Base-by-base conservation (phyloP, 2,113 vertebrate species). In the Corydoras maculifer region DNA sequence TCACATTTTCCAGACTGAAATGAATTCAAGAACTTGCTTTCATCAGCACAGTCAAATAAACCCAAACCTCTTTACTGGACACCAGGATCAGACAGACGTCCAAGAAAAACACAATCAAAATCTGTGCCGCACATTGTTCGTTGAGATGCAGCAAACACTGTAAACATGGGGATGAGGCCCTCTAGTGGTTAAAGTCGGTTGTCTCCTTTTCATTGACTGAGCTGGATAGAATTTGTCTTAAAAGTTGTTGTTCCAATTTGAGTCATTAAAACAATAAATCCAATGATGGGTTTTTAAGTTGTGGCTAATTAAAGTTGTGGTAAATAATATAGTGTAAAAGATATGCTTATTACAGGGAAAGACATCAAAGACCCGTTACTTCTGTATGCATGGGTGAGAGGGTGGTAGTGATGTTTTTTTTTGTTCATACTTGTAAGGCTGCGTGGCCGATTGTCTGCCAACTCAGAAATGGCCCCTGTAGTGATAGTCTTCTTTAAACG, bases 401-500 rank as follows among this genome's bases (percentile, higher is more conserved):
- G 43, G 12, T 65, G 7, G 11, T 13, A 55, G 8, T 29, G 2
- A 3, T 10, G 54, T 25, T 14, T 25, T 9, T 25, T 14, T 25
- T 9, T n/a, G 54, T 25, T 63, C 79, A 59, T 91, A 99, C 96
- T 92, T 77, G 90, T 59, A 49, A 78, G 72, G 78, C 85, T 87
- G 78, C 90, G 91, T 69, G 91, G 84, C 1, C 92, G 91, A 13
- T 78, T 87, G 81, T 96, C 96, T 0, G 92, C 69, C 0, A 97
- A 92, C 81, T 98, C 95, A 0, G 94, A 92, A 71, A 97, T 94
- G 14, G 93, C 91, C 80, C 94, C 95, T 0, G 93, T 86, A 1
- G 95, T 96, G 35, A 93, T 83, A 0, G 93, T 98, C 79, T 98
- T 99, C 84, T 88, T 99, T 86, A 98, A 84, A 0, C 94, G 85